Base-by-base conservation (phyloP, 2,113 vertebrate genomes). In the Lepisosteus oculatus region DNA sequence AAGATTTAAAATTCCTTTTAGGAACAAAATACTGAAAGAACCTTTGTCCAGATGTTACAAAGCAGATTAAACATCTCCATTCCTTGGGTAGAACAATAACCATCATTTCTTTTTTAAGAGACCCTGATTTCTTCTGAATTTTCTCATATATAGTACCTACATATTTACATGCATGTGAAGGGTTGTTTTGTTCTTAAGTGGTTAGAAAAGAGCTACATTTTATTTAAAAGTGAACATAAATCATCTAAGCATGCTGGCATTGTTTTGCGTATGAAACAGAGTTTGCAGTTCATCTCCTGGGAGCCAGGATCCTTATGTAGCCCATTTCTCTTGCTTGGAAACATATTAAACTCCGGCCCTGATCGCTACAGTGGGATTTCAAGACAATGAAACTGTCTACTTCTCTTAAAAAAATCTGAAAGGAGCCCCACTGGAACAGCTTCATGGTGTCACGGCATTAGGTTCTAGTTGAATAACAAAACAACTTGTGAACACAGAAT, bases 371-470 rank as follows among this genome's bases (percentile, higher is more conserved):
- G 17, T 61, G 70, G 72, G 65, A 72, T 56, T 73, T 55, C 56
- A 71, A 61, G 51, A 41, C 54, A 73, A 76, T 77, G 76, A 79
- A 77, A 29, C 67, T 69, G 73, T 76, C 75, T 70, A 76, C 72
- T 66, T 71, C 45, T 56, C 41, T 61, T 9, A 17, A 47, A 61
- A 17, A 54, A 41, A 74, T 72, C 69, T 72, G 72, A 76, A 45
- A 43, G 51, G 41, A 74, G 56, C 7, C 74, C 61, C 61, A 59
- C 15, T 14, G 56, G 56, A 44, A 72, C n/a, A 70, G 63, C 67
- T 51, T 9, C 11, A 70, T 11, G 65, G 71, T 59, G 17, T 71
- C 59, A 12, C 45, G 14, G 3, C 17, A 17, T 43, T 65, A 12
- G 67, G 2, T 17, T 4, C 55, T 17, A 64, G 5, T 51, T 9